phyloP scores from a whole-genome alignment of 2,113 vertebrate genomes.

The Nothobranchius kuhntae region DNA sequence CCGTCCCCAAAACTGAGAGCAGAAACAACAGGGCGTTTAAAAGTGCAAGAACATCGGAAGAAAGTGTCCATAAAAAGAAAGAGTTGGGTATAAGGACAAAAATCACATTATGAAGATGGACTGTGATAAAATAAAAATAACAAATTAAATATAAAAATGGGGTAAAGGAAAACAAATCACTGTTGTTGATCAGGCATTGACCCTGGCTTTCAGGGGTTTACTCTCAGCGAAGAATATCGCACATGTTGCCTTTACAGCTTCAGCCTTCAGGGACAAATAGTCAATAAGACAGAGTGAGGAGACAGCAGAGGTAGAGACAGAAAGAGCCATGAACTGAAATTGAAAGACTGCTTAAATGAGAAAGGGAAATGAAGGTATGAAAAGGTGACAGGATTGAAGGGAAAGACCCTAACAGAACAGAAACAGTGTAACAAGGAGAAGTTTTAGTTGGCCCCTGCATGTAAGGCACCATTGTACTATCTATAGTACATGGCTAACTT shows the following conservation, averaged over 20 bases:
- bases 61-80: not conserved
- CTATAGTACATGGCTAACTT: conserved; percentile 51
- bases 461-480: conserved; percentile 66
- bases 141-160: not conserved
- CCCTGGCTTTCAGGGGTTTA: conserved; percentile 14
- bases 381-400: conserved; percentile 29
- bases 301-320: not conserved
- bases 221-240: conserved; percentile 39
- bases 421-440: conserved; percentile 35
- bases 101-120: conserved; percentile 16
- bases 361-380: conserved; percentile 4
- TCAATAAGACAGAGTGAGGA: conserved; percentile 31
- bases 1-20: conserved; percentile 28
- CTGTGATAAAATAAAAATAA: conserved; percentile 15
- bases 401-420: conserved; percentile 28
- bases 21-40: conserved; percentile 10
- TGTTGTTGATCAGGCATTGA: conserved; percentile 29
- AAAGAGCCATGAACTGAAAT: conserved; percentile 1
- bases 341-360: conserved; percentile 2
- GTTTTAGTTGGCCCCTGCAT: conserved; percentile 46
- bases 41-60: conserved; percentile 4
- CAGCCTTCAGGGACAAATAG: conserved; percentile 27
- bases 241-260: conserved; percentile 26
- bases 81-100: not conserved
- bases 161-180: conserved; percentile 20